A percentile compares a stretch with the other conserved stretches of the same genome.
These are phyloP conservation scores for Sarcophaga variegata DNA, from an alignment of 2,888 invertebrate species.

Conservation along the genomic window DNA sequence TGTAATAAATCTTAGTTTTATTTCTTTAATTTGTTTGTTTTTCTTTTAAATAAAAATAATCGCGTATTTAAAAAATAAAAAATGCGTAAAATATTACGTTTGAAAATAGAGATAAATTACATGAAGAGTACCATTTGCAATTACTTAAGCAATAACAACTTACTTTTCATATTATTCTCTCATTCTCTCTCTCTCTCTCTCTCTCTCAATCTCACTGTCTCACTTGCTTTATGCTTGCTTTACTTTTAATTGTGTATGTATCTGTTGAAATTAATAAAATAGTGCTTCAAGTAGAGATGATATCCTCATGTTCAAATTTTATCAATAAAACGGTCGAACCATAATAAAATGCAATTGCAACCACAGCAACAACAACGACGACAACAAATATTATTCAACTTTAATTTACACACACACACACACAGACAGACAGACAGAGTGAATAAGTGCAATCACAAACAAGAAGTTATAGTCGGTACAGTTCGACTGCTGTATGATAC, in stretches of 20 bases:
- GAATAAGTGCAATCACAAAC: no score
- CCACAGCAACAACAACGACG: neutral
- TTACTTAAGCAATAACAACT: slow-evolving; percentile 3
- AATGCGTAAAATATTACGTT: neutral
- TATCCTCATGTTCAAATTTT: slow-evolving; percentile 21
- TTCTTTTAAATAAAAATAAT: neutral
- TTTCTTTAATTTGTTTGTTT: slow-evolving; percentile 3
- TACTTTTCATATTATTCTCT: neutral
- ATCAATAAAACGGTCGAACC: neutral
- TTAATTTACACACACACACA: slow-evolving; percentile 14
- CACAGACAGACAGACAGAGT: neutral
- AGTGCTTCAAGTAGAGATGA: slow-evolving; percentile 34
- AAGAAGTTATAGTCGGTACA: no score
- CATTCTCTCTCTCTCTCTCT: no score
- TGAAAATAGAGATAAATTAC: neutral
- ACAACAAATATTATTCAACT: no score
- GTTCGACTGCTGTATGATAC: no score
- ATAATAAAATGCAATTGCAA: no score
- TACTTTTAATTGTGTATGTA: neutral
- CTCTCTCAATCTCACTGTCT: no score
- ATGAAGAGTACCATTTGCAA: neutral
- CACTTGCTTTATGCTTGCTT: no score
- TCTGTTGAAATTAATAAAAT: slow-evolving; percentile 48
- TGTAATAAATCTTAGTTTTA: slow-evolving; percentile 1
- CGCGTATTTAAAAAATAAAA: neutral